Evolutionary conservation across 2,888 invertebrate species (phyloP).

Genomic region (Idaea straminata): DNA sequence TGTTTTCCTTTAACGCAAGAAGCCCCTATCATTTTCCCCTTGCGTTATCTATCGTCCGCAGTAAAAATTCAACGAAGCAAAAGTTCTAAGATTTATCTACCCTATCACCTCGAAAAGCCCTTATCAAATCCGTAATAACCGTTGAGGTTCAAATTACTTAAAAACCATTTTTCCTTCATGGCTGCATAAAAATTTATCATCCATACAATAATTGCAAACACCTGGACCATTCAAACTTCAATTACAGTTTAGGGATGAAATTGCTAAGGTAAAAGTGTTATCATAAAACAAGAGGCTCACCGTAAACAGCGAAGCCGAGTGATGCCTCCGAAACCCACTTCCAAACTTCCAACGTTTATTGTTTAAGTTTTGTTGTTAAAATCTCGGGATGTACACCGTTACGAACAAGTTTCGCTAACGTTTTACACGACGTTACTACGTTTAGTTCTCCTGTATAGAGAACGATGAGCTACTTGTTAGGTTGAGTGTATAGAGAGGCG

Average conservation of each 20-base stretch:
- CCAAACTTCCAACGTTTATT: slow-evolving; percentile 30
- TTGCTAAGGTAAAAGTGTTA: slow-evolving; percentile 17
- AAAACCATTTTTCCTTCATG: slow-evolving; percentile 9
- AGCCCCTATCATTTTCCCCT: neutral
- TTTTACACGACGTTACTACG: neutral
- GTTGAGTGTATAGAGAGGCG: slow-evolving; percentile 11
- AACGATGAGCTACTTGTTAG: slow-evolving; percentile 5
- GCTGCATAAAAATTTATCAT: slow-evolving; percentile 30
- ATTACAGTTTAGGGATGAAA: slow-evolving; percentile 30
- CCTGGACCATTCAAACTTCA: slow-evolving; percentile 28
- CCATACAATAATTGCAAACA: slow-evolving; percentile 29
- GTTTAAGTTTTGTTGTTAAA: slow-evolving; percentile 33
- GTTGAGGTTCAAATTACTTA: slow-evolving; percentile 2
- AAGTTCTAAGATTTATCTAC: neutral
- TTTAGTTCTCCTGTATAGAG: neutral
- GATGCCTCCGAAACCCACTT: slow-evolving; percentile 28
- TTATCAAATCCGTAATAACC: slow-evolving; percentile 3
- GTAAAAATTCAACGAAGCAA: slow-evolving; percentile 2
- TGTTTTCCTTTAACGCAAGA: neutral
- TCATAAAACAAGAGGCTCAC: slow-evolving; percentile 30
- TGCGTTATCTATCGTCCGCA: neutral
- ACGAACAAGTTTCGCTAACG: slow-evolving; percentile 3
- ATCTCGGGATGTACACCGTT: slow-evolving; percentile 26
- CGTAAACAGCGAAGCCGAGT: slow-evolving; percentile 23
- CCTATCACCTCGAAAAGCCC: neutral